phyloP scores from a whole-genome alignment of 2,888 invertebrate genomes.

The Coremacera marginata region DNA sequence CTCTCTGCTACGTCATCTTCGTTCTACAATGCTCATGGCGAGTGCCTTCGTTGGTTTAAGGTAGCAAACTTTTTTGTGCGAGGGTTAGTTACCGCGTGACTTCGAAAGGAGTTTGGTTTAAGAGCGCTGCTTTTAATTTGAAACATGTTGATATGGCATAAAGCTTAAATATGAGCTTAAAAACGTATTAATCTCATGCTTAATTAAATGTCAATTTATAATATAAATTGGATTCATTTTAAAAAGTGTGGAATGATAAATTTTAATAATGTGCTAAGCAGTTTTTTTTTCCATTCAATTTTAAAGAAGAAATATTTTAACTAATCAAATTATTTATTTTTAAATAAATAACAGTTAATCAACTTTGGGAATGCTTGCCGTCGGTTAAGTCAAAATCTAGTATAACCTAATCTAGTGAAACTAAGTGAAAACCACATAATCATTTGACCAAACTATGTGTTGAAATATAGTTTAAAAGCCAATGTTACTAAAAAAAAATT shows the following conservation, averaged over 20 bases:
- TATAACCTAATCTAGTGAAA: too few species aligned
- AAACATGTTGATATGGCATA: slow-evolving; percentile 17
- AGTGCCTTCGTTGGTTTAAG: slow-evolving; percentile 53
- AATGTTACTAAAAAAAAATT: too few species aligned
- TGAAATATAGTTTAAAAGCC: too few species aligned
- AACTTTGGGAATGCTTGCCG: too few species aligned
- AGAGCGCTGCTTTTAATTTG: not conserved
- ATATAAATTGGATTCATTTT: not conserved
- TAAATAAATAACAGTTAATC: too few species aligned
- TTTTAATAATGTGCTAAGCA: too few species aligned
- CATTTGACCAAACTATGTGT: too few species aligned
- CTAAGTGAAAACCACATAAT: too few species aligned
- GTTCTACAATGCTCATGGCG: slow-evolving; percentile 31
- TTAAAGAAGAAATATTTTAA: too few species aligned
- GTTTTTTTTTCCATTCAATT: too few species aligned
- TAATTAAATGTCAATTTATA: not conserved
- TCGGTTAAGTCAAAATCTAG: too few species aligned
- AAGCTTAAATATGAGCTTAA: not conserved
- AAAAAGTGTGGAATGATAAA: not conserved
- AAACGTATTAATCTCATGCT: not conserved
- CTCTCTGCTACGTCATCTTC: slow-evolving; percentile 38
- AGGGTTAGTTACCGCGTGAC: slow-evolving; percentile 59
- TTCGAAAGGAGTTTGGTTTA: slow-evolving; percentile 50
- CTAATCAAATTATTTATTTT: too few species aligned
- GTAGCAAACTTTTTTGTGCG: slow-evolving; percentile 56